Evolutionary conservation across 2,888 invertebrate species (phyloP).

Genomic region (Epinotia ramella): DNA sequence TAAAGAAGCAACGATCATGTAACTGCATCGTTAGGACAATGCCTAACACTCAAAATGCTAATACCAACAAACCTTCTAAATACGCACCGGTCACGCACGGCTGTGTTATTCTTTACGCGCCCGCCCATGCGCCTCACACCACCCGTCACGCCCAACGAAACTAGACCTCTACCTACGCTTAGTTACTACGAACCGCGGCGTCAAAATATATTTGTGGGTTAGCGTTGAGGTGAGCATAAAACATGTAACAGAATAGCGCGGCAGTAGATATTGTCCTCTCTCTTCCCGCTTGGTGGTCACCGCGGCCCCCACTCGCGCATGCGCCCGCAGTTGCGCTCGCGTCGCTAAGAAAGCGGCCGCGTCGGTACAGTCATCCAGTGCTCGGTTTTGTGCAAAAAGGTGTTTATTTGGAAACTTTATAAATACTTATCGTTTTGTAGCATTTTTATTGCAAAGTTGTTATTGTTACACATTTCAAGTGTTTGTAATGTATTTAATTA

Average conservation of each 20-base stretch:
- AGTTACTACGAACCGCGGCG: too few relatives aligned
- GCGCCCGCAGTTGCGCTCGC: slow-evolving; percentile 32
- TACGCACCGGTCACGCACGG: not conserved
- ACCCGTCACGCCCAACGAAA: too few relatives aligned
- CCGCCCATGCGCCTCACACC: too few relatives aligned
- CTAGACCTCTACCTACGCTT: too few relatives aligned
- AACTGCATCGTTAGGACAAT: not conserved
- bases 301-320: slow-evolving; percentile 46
- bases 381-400: not conserved
- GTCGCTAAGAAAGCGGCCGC: slow-evolving; percentile 47
- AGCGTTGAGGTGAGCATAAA: too few relatives aligned
- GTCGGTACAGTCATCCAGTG: not conserved
- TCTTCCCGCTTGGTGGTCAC: slow-evolving; percentile 48
- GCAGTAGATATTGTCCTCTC: slow-evolving; percentile 18
- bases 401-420: not conserved
- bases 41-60: not conserved
- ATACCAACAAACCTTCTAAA: not conserved
- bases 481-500: too few relatives aligned
- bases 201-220: too few relatives aligned
- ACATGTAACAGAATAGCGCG: not conserved
- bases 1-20: not conserved
- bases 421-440: not conserved
- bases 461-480: too few relatives aligned
- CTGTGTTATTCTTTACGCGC: too few relatives aligned
- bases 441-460: not conserved